Evolutionary conservation across 2,797 vertebrate species (phyloP), one percentile per base, ranked within the genome.

Genomic region (Mus minutoides): DNA sequence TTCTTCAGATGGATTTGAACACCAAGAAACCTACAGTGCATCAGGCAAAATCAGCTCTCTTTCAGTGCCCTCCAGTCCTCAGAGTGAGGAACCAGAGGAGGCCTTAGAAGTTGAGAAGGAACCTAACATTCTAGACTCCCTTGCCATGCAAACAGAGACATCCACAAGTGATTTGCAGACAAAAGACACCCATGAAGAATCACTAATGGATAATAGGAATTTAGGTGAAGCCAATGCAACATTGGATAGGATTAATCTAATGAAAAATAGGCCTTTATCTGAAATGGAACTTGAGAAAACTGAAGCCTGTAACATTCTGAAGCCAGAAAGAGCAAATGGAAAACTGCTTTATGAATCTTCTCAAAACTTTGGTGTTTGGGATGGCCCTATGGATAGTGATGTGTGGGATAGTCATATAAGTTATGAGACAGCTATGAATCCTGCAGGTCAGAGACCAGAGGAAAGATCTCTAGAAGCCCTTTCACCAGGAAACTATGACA

Each of bases 321-420:
- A 96, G 54, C 86, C 85, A 52, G 76, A 80, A 62, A 96, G 43
- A 86, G n/a, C 67, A 49, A 95, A 80, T 69, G 94, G 94, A 94
- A 75, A 71, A n/a, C 78, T 46, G 77, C 73, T 92, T 96, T 94
- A 69, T 82, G 97, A 94, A 95, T 67, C 95, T 80, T 88, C 92
- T 58, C 97, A 95, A 94, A 94, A 29, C 89, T 91, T 85, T 73
- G 96, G 94, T 43, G 96, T 98, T 98, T 99, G 98, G 99, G 98
- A 98, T 98, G 98, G 98, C 88, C 98, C 98, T 86, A 96, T 97
- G 91, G 97, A 96, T 95, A 98, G 98, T 95, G 98, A 99, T 88
- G 96, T 98, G 46, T 98, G 98, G 0, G 98, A 98, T 37, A 96
- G 97, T 90, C 96, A 93, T 94, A 97, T 98, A 95, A 99, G 97